Base-by-base conservation (phyloP, 64 coral and sea anemone genomes). In the Pocillopora verrucosa region DNA sequence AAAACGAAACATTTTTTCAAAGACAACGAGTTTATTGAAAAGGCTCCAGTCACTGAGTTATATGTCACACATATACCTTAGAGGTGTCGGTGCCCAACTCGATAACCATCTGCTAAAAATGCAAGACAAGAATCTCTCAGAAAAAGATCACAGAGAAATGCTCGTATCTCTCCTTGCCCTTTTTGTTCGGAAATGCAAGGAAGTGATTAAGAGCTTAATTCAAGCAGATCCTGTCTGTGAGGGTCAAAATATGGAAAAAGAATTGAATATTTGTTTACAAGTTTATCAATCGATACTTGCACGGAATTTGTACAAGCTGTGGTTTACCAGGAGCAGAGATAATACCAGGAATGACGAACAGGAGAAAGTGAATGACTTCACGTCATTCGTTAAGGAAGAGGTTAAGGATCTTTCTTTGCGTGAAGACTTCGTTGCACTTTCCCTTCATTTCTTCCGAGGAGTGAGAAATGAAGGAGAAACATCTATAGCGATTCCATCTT, bases 261-360 rank as follows among this genome's bases (percentile, higher is more conserved):
- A 91, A 78, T 61, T 91, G 70, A 61, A 65, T 11, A 11, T 95
- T 58, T 35, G 86, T 64, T 36, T 92, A 11, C 38, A 58, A 58
- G 80, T 80, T 74, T 96, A 96, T 34, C 60, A 92, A 19, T 96
- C 94, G 16, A 25, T 96, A 11, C 76, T 96, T 11, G 90, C 94
- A 45, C 89, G 94, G 86, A 80, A 56, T 58, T 60, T 96, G 1
- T 89, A 86, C 86, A 96, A 92, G 34, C 16, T 87, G 67, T 96
- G 80, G 79, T 78, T 72, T 75, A 36, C 80, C 14, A 86, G 76
- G 41, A n/a, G 22, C 60, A 60, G 72, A 16, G 13, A 88, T 14
- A 81, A 0, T 30, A 83, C 14, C 5, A 61, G 26, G 34, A 61
- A 65, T 0, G 30, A 62, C 59, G 35, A 45, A 11, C 36, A 70